These are phyloP conservation scores for Bungarus multicinctus DNA, from an alignment of 2,113 vertebrate genomes.

Conservation along the genomic window DNA sequence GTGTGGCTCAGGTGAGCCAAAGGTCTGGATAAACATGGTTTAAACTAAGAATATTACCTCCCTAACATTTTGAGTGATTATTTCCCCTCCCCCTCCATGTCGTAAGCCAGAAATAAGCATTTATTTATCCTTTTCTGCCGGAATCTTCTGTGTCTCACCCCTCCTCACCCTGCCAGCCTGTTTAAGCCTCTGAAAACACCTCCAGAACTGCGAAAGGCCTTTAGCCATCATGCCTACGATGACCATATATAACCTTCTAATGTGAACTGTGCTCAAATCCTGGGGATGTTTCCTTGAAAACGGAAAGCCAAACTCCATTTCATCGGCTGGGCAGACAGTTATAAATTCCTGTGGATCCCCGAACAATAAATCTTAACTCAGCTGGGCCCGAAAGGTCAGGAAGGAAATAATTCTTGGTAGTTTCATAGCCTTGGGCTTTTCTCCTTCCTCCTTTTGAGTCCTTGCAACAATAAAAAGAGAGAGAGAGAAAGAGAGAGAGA, in stretches of 20 bases:
- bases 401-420: not conserved
- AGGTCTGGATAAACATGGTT: not conserved
- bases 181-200: not conserved
- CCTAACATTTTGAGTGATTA: not conserved
- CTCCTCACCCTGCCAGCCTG: not conserved
- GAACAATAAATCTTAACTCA: not conserved
- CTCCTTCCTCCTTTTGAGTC: not conserved
- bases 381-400: constrained; percentile 8
- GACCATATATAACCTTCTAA: not conserved
- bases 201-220: not conserved
- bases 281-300: not conserved
- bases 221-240: not conserved
- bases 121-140: not conserved
- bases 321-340: too few relatives aligned
- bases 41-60: not conserved
- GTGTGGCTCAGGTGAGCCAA: not conserved
- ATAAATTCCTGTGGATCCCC: not conserved
- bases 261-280: not conserved
- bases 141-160: not conserved
- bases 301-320: not conserved
- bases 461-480: constrained; percentile 16
- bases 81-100: not conserved
- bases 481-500: constrained; percentile 1
- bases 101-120: not conserved
- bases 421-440: constrained; percentile 6